Conservation (phyloP, 1,140 invertebrate species). For the Trachelipus rathkii region DNA sequence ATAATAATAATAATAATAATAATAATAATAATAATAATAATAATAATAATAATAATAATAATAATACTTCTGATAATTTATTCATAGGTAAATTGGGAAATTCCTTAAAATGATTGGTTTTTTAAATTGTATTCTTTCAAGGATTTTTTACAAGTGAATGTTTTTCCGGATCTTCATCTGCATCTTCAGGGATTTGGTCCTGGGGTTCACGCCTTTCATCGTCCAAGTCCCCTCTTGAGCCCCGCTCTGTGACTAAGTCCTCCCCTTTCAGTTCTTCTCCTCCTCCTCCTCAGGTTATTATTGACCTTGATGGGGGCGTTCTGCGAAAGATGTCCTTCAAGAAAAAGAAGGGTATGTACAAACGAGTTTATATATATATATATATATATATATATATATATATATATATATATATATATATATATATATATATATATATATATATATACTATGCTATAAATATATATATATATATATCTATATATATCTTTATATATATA, state of each 20-base stretch:
- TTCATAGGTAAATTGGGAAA: no score
- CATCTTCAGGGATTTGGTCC: conserved; percentile 26
- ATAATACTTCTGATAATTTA: no score
- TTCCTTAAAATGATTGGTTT: no score
- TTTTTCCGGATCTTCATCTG: conserved; percentile 8
- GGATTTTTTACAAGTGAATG: background rate
- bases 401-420: conserved; percentile 3
- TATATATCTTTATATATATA: conserved; percentile 5
- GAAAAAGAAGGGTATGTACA: conserved; percentile 20
- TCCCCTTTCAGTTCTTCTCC: conserved; percentile 26
- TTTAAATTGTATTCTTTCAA: background rate
- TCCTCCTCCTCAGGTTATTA: conserved; percentile 1
- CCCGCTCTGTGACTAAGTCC: conserved; percentile 14
- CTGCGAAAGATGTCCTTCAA: background rate
- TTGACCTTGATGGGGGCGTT: conserved; percentile 18
- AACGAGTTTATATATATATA: conserved; percentile 20
- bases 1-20: no score
- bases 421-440: conserved; percentile 17
- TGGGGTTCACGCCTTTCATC: conserved; percentile 12
- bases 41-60: no score
- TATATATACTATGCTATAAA: conserved; percentile 7
- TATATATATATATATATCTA: conserved; percentile 9
- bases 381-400: conserved; percentile 26
- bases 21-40: no score
- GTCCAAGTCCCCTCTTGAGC: conserved; percentile 6